phyloP scores from a whole-genome alignment of 2,797 vertebrate species.

The Falco peregrinus region DNA sequence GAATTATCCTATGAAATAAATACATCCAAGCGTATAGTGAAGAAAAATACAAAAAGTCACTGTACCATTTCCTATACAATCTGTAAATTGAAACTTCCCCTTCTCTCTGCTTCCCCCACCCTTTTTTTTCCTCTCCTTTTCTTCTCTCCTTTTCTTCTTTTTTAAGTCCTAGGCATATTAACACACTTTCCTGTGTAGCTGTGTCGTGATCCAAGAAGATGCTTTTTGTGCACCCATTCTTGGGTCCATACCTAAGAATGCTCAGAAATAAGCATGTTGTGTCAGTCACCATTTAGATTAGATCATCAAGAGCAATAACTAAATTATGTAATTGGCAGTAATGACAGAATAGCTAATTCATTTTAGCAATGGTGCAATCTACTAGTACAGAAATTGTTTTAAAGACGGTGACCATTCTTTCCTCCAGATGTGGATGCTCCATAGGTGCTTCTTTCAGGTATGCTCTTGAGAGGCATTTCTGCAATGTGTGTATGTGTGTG shows the following conservation, averaged over 20 bases:
- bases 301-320: neutral
- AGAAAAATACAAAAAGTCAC: neutral
- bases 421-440: neutral
- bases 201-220: neutral
- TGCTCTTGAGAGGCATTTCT: neutral
- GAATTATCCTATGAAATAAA: neutral
- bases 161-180: neutral
- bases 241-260: neutral
- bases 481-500: neutral
- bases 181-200: neutral
- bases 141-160: neutral
- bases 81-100: neutral
- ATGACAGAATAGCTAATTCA: neutral
- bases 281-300: neutral
- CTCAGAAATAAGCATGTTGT: neutral
- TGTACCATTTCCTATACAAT: neutral
- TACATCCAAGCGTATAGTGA: neutral
- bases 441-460: neutral
- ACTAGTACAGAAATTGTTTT: neutral
- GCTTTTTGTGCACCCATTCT: neutral
- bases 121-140: neutral
- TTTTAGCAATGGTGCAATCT: neutral
- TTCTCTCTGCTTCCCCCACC: accelerated
- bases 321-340: neutral
- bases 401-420: neutral